A percentile compares a stretch with the other conserved stretches of the same genome.
Evolutionary conservation across 2,113 vertebrate genomes (phyloP).

Genomic region (Alouatta palliata): DNA sequence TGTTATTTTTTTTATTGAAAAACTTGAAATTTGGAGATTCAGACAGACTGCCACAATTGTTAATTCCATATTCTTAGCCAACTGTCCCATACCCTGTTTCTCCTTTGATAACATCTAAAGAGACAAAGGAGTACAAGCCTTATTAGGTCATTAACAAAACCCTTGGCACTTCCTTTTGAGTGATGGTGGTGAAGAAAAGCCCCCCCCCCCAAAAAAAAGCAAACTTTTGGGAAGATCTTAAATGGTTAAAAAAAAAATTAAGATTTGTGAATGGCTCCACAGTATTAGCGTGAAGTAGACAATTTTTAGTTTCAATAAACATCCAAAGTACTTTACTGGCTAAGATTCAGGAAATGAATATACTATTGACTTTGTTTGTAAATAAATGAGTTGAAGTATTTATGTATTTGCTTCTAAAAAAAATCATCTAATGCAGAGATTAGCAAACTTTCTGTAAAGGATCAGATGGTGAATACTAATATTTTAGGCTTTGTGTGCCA

Average conservation of each 20-base stretch:
- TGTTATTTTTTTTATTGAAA: neutral
- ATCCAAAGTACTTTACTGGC: neutral
- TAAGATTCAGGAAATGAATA: neutral
- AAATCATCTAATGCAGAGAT: neutral
- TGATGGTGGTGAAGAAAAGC: neutral
- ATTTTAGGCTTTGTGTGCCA: conserved; percentile 21
- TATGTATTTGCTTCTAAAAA: neutral
- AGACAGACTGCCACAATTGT: neutral
- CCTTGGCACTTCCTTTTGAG: neutral
- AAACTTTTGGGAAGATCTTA: neutral
- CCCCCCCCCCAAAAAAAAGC: neutral
- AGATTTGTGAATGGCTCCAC: neutral
- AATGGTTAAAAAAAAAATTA: neutral
- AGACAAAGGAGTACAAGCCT: neutral
- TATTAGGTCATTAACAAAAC: conserved; percentile 24
- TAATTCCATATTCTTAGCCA: neutral
- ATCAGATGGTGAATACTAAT: conserved; percentile 21
- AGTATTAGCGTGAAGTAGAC: neutral
- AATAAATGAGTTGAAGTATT: conserved; percentile 40
- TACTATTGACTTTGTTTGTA: neutral
- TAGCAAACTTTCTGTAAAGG: neutral
- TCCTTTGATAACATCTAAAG: conserved; percentile 30
- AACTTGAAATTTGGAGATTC: neutral
- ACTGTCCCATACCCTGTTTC: neutral
- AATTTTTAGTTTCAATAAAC: neutral